Percentiles rank a stretch among this genome's conserved stretches.
phyloP scores from a whole-genome alignment of 1,140 invertebrate genomes.

The Aphelenchoides fujianensis region DNA sequence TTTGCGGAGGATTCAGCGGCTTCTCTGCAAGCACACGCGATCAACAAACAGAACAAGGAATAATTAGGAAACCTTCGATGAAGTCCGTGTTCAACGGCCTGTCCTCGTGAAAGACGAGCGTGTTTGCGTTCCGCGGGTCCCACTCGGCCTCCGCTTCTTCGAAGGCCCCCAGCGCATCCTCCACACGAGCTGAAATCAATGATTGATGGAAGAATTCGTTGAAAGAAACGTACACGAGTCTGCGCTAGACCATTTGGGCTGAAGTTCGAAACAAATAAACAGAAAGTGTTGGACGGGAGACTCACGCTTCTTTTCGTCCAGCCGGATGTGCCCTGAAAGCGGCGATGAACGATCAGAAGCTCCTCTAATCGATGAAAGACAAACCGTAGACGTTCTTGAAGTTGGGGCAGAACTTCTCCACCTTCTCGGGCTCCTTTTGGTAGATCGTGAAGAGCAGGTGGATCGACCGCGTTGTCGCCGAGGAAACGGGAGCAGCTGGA shows the following conservation, averaged over 20 bases:
- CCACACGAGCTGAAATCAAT: neutral
- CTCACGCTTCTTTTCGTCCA: neutral
- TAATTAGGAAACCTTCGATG: neutral
- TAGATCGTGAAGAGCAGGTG: neutral
- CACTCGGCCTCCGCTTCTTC: neutral
- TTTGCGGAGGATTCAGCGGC: conserved; percentile 22
- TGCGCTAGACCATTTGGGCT: neutral
- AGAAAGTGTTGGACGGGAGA: neutral
- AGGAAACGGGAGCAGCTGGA: neutral
- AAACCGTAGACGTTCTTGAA: conserved; percentile 12
- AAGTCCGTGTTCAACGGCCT: neutral
- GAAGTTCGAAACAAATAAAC: neutral
- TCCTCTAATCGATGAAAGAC: conserved; percentile 4
- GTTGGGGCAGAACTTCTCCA: neutral
- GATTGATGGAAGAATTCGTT: neutral
- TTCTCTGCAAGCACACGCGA: conserved; percentile 22
- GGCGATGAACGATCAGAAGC: neutral
- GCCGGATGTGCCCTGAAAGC: neutral
- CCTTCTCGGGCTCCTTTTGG: neutral
- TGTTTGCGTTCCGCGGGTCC: neutral
- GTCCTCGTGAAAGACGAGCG: conserved; percentile 1
- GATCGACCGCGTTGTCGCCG: neutral
- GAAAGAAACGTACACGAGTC: neutral
- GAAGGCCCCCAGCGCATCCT: neutral
- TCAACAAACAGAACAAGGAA: too few species aligned